Percentiles rank a stretch among this genome's conserved stretches.
phyloP scores from a whole-genome alignment of 2,797 vertebrate genomes.

The Bufotes viridis region DNA sequence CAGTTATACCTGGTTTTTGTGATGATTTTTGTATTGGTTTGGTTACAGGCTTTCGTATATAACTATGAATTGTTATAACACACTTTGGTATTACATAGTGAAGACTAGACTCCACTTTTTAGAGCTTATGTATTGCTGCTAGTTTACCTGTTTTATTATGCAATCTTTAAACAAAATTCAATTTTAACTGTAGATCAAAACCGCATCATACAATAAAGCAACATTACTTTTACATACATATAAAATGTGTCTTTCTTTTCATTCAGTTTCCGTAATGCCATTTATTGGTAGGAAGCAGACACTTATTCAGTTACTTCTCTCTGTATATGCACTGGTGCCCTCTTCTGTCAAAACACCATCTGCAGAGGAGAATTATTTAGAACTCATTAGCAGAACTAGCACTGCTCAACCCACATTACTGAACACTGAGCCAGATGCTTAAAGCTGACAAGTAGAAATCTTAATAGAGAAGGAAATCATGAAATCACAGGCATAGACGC shows the following conservation, averaged over 20 bases:
- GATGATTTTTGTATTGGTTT: too few relatives aligned
- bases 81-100: too few relatives aligned
- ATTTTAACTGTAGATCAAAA: background rate
- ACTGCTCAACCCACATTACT: background rate
- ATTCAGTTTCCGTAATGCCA: background rate
- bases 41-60: too few relatives aligned
- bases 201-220: background rate
- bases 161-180: too few relatives aligned
- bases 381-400: conserved; percentile 2
- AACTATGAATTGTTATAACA: too few relatives aligned
- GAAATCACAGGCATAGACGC: background rate
- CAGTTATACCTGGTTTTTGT: too few relatives aligned
- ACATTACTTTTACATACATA: background rate
- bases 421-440: background rate
- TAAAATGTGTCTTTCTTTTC: background rate
- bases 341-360: conserved; percentile 17
- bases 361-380: background rate
- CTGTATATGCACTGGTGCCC: conserved; percentile 10
- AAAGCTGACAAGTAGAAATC: background rate
- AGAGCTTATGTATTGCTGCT: too few relatives aligned
- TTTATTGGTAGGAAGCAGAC: background rate
- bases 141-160: too few relatives aligned
- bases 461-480: background rate
- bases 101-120: too few relatives aligned
- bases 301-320: background rate